A percentile compares a stretch with the other conserved stretches of the same genome.
These are phyloP conservation scores for Centropristis striata DNA, from an alignment of 2,113 vertebrate genomes.

Conservation along the genomic window DNA sequence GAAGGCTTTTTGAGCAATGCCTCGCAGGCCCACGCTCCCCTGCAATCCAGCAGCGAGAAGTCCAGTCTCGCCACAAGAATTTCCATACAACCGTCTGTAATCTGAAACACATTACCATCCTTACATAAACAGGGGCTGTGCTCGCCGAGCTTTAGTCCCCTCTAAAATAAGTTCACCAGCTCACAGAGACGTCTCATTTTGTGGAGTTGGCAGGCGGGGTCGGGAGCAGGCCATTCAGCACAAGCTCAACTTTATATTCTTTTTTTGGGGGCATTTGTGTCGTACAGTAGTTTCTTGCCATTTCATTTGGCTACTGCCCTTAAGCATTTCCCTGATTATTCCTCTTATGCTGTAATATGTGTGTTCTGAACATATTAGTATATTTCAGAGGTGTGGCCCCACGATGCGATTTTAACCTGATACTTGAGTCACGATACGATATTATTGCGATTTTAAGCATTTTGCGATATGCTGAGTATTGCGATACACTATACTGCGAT, in stretches of 20 bases:
- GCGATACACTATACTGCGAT: too few species aligned
- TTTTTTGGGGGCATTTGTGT: constrained; percentile 9
- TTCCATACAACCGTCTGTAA: constrained; percentile 90
- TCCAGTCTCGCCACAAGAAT: constrained; percentile 91
- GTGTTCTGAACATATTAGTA: too few species aligned
- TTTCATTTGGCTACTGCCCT: background rate
- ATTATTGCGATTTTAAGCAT: too few species aligned
- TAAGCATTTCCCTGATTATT: background rate
- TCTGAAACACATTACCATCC: constrained; percentile 90
- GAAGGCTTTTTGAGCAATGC: constrained; percentile 42
- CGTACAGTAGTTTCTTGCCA: background rate
- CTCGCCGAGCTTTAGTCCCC: constrained; percentile 75
- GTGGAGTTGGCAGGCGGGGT: constrained; percentile 81
- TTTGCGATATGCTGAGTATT: too few species aligned
- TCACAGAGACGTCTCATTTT: constrained; percentile 84
- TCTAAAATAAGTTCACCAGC: constrained; percentile 85
- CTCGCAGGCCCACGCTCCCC: constrained; percentile 53
- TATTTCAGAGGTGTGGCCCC: too few species aligned
- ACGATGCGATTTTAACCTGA: too few species aligned
- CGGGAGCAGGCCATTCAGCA: constrained; percentile 56
- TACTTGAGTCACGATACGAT: too few species aligned
- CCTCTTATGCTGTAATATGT: background rate
- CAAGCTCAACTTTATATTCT: constrained; percentile 7
- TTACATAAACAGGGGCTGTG: constrained; percentile 87
- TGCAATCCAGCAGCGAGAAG: constrained; percentile 82